phyloP scores from a whole-genome alignment of 2,888 invertebrate species.

The Leptarthrus brevirostris region DNA sequence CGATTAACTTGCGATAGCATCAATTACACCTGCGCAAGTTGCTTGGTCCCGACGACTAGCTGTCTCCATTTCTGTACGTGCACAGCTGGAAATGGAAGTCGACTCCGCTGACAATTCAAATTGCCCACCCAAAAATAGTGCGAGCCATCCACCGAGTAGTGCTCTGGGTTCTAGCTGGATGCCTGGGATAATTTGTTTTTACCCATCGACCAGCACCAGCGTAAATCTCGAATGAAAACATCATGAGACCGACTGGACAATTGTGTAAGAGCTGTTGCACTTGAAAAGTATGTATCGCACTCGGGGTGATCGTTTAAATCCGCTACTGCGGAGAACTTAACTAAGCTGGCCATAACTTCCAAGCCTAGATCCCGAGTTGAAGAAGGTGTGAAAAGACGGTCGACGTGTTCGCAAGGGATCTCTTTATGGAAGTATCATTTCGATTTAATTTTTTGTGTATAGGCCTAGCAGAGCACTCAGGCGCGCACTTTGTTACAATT shows the following conservation, averaged over 20 bases:
- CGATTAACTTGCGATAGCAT: constrained; percentile 29
- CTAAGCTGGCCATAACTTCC: too few species aligned
- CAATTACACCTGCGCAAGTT: constrained; percentile 40
- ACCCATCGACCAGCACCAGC: constrained; percentile 1
- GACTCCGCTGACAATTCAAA: constrained; percentile 41
- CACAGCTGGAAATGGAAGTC: constrained; percentile 32
- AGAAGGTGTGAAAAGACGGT: constrained; percentile 37
- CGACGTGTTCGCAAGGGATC: constrained; percentile 26
- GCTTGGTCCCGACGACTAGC: background rate
- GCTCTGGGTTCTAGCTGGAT: background rate
- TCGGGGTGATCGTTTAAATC: constrained; percentile 6
- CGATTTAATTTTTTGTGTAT: background rate
- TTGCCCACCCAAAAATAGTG: constrained; percentile 45
- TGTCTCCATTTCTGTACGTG: background rate
- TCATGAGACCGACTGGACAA: constrained; percentile 22
- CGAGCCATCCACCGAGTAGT: background rate
- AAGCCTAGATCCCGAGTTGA: too few species aligned
- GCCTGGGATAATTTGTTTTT: constrained; percentile 47
- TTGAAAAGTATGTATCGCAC: constrained; percentile 23
- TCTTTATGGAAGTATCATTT: constrained; percentile 26
- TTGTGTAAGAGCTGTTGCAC: constrained; percentile 21
- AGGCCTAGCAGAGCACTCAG: background rate
- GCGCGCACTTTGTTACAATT: constrained; percentile 42
- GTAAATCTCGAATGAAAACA: constrained; percentile 42
- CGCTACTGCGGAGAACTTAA: background rate